A percentile compares a stretch with the other conserved stretches of the same genome.
These are phyloP conservation scores for Varecia variegata DNA, from an alignment of 2,797 vertebrate species.

Conservation along the genomic window DNA sequence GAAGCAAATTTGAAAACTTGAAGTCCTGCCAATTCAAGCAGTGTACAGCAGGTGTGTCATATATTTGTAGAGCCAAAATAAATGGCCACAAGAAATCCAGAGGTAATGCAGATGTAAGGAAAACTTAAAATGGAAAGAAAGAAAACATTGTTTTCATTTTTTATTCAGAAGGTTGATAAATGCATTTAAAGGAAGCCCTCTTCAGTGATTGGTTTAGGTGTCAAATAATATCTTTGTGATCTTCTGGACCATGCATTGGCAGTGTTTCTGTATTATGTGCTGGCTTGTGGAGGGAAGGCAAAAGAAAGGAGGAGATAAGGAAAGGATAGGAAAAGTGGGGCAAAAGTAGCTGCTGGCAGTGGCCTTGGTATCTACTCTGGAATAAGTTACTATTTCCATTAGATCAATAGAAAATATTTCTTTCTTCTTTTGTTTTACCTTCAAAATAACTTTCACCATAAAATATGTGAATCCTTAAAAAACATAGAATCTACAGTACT, in stretches of 20 bases:
- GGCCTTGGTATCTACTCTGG: neutral
- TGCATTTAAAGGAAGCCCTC: constrained; percentile 48
- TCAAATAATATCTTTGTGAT: constrained; percentile 42
- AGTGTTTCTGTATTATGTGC: neutral
- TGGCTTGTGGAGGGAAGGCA: neutral
- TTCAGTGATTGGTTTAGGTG: constrained; percentile 11
- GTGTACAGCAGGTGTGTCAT: constrained; percentile 59
- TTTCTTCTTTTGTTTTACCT: constrained; percentile 6
- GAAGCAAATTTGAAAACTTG: constrained; percentile 62
- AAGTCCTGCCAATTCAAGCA: constrained; percentile 70
- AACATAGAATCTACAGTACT: neutral
- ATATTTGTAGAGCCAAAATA: constrained; percentile 63
- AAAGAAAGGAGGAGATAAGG: neutral
- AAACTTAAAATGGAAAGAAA: constrained; percentile 67
- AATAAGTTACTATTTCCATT: neutral
- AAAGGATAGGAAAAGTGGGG: neutral
- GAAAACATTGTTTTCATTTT: constrained; percentile 66
- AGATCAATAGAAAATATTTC: neutral
- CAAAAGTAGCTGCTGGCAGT: neutral
- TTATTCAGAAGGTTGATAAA: constrained; percentile 57
- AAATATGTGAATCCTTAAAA: constrained; percentile 28
- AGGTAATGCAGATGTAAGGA: constrained; percentile 60
- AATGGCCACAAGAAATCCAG: constrained; percentile 68
- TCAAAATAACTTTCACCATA: neutral
- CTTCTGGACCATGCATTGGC: neutral